These are phyloP conservation scores for Synergus japonicus DNA, from an alignment of 2,888 invertebrate genomes.

Conservation along the genomic window DNA sequence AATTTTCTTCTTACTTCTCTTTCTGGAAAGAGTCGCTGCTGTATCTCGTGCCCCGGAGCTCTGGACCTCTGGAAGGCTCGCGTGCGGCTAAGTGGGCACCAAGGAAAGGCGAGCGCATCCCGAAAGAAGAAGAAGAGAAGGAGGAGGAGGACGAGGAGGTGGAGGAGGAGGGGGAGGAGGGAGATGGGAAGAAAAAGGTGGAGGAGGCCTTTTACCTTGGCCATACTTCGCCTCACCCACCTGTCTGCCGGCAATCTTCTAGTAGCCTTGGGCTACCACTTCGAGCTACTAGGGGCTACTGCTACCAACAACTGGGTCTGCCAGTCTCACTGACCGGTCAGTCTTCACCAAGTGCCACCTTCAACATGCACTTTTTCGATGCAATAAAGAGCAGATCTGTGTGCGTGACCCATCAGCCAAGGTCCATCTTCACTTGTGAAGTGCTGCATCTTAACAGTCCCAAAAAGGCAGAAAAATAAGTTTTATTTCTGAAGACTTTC, in stretches of 20 bases:
- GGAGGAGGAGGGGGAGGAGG: constrained; percentile 46
- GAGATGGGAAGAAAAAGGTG: constrained; percentile 44
- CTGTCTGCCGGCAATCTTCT: constrained; percentile 78
- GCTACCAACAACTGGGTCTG: constrained; percentile 65
- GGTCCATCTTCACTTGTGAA: constrained; percentile 26
- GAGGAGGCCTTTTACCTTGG: constrained; percentile 63
- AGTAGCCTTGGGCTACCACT: constrained; percentile 77
- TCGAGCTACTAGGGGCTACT: constrained; percentile 76
- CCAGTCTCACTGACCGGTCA: constrained; percentile 32
- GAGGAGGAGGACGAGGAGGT: constrained; percentile 34
- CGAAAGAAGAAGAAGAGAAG: constrained; percentile 60
- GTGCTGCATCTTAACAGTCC: neutral
- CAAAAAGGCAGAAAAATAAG: no score
- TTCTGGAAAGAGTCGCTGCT: constrained; percentile 46
- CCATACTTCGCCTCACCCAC: constrained; percentile 75
- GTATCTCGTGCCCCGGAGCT: constrained; percentile 58
- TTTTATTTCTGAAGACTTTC: no score
- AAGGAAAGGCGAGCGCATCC: constrained; percentile 59
- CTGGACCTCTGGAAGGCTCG: constrained; percentile 69
- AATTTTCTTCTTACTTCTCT: constrained; percentile 50
- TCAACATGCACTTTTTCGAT: constrained; percentile 28
- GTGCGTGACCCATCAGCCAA: constrained; percentile 16
- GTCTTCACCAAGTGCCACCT: constrained; percentile 27
- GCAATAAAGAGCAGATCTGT: neutral
- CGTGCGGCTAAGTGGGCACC: constrained; percentile 76